Evolutionary conservation across 2,888 invertebrate species (phyloP).

Genomic region (Acrobasis consociella): DNA sequence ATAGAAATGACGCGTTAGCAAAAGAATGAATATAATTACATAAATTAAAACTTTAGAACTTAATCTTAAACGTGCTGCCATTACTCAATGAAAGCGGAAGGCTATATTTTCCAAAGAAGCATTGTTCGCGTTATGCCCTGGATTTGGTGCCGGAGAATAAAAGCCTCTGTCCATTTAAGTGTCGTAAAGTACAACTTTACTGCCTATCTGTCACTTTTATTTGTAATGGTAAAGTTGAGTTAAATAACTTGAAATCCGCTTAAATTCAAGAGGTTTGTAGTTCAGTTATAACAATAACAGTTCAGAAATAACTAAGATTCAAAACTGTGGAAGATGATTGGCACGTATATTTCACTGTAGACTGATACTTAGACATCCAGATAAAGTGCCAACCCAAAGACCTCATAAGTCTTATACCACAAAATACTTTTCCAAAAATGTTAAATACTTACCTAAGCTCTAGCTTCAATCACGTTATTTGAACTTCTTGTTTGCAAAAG

Average conservation of each 20-base stretch:
- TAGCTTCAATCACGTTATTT: not conserved
- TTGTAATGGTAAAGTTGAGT: not conserved
- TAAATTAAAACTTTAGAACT: not conserved
- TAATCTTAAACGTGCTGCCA: not conserved
- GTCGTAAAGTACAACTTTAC: conserved; percentile 15
- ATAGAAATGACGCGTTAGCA: too few species aligned
- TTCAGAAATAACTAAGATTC: not conserved
- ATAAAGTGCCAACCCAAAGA: not conserved
- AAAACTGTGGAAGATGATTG: too few species aligned
- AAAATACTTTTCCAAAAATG: not conserved
- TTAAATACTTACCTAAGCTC: not conserved
- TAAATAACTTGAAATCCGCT: not conserved
- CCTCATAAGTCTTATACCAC: too few species aligned
- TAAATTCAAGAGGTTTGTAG: too few species aligned
- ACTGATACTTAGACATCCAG: not conserved
- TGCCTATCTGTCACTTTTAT: conserved; percentile 10
- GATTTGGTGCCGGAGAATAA: conserved; percentile 10
- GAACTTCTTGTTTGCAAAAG: not conserved
- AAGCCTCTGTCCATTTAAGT: conserved; percentile 17
- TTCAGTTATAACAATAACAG: too few species aligned
- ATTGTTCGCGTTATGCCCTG: conserved; percentile 9
- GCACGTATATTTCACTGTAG: not conserved
- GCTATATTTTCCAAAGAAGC: conserved; percentile 12
- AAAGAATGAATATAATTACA: too few species aligned
- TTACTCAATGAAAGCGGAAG: conserved; percentile 1